Evolutionary conservation across 2,797 vertebrate species (phyloP), one percentile per base, ranked within the genome.

Genomic region (Simalia tracyae): DNA sequence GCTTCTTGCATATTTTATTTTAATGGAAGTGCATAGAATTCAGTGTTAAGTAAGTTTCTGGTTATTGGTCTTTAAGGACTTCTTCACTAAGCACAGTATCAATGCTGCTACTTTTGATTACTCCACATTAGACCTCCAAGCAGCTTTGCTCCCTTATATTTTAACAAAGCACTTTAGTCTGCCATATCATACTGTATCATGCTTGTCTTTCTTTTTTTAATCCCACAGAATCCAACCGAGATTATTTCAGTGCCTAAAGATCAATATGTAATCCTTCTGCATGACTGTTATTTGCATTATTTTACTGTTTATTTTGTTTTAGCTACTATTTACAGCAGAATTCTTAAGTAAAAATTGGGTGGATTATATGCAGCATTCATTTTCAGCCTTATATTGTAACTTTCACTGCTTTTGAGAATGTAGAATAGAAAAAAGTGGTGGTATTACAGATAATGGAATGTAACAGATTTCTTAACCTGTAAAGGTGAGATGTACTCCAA

Each of bases 301-400:
- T 91, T 92, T 88, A 93, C 90, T n/a, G 84, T 86, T 94, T 93
- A 94, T 96, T 95, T 96, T 95, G 93, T 96, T 97, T 96, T 94
- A 95, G 92, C 96, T 96, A 46, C 94, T 96, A 88, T 97, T 95
- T 94, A 94, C 95, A 86, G 95, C 95, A 93, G 94, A 31, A 86
- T 61, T 86, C 54, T 86, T 89, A 66, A 56, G 57, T 63, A 95
- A 96, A 72, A 81, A 94, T 96, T 95, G 94, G 93, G 96, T 81
- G 95, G 94, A 94, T 68, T 89, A 96, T 96, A 96, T 96, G 96
- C 96, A 96, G 95, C 95, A 93, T 96, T 95, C 92, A 90, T 61
- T 96, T 96, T 95, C 95, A 95, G 95, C 95, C 93, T 96, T 94
- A 93, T 95, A 95, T 95, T 96, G 95, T 96, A 96, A 95, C 93